Conservation (phyloP, 2,888 invertebrate species). For the Dasysyrphus tricinctus region DNA sequence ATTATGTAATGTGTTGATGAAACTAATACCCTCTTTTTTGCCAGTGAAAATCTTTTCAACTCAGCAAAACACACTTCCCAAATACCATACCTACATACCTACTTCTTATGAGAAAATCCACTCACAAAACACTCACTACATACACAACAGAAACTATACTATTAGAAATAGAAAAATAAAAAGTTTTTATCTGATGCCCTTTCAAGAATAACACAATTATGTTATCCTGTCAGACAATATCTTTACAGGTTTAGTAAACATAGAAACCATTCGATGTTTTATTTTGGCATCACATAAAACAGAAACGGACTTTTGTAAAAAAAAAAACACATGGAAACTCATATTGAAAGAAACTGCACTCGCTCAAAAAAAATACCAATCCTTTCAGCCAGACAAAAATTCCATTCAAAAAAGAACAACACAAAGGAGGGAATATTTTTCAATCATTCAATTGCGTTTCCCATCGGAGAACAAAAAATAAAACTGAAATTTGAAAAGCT, state of each 20-base stretch:
- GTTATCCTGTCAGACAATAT: constrained; percentile 66
- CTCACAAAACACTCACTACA: neutral
- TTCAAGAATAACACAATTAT: constrained; percentile 61
- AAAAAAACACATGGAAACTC: constrained; percentile 26
- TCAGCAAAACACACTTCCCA: neutral
- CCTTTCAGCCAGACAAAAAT: constrained; percentile 29
- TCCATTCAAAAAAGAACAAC: neutral
- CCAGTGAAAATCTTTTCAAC: neutral
- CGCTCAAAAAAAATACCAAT: constrained; percentile 19
- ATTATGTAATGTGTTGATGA: constrained; percentile 13
- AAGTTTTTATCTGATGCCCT: constrained; percentile 15
- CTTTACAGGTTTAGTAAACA: constrained; percentile 63
- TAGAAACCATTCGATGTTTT: constrained; percentile 40
- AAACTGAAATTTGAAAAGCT: constrained; percentile 19
- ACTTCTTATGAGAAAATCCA: constrained; percentile 16
- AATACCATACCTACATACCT: neutral
- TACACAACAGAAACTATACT: neutral
- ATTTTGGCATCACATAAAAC: constrained; percentile 7
- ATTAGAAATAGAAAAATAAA: neutral
- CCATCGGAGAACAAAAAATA: constrained; percentile 15
- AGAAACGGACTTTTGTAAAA: neutral
- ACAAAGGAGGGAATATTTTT: constrained; percentile 28
- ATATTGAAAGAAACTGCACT: constrained; percentile 61
- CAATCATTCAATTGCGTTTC: constrained; percentile 58
- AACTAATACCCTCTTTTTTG: constrained; percentile 12